Conservation (phyloP, 2,113 vertebrate species). For the Capreolus pygargus region DNA sequence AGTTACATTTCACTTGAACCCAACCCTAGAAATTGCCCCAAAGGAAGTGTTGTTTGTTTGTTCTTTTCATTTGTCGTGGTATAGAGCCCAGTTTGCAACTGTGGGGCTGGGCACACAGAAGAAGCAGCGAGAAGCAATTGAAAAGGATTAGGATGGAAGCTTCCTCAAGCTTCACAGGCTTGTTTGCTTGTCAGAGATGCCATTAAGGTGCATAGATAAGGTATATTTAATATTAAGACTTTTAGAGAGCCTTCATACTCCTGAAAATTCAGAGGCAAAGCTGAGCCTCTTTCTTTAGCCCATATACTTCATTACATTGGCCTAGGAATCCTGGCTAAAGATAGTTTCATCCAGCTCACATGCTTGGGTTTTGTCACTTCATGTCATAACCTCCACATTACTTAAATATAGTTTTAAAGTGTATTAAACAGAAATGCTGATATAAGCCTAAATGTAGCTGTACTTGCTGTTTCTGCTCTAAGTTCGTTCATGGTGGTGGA, state of each 20-base stretch:
- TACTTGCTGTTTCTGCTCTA: conserved; percentile 51
- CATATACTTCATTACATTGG: neutral
- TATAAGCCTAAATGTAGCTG: conserved; percentile 58
- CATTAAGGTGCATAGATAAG: conserved; percentile 26
- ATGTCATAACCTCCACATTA: conserved; percentile 60
- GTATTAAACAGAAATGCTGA: conserved; percentile 57
- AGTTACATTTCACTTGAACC: conserved; percentile 30
- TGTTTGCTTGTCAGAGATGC: conserved; percentile 22
- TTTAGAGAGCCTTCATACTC: conserved; percentile 31
- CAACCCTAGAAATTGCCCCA: neutral
- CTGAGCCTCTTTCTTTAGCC: conserved; percentile 7
- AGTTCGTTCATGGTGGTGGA: conserved; percentile 50
- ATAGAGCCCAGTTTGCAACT: neutral
- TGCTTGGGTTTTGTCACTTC: conserved; percentile 53
- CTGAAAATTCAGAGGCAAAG: conserved; percentile 18
- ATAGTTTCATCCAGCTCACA: conserved; percentile 38
- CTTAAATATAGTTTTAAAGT: conserved; percentile 60
- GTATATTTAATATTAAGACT: conserved; percentile 45
- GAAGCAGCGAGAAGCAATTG: neutral
- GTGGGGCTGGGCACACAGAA: neutral
- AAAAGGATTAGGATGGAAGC: conserved; percentile 29
- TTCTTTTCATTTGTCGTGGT: conserved; percentile 12
- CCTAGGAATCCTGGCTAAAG: conserved; percentile 29
- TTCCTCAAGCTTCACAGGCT: neutral
- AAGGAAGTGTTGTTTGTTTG: neutral